Evolutionary conservation across 2,797 vertebrate genomes (phyloP).

Genomic region (Anomalospiza imberbis): DNA sequence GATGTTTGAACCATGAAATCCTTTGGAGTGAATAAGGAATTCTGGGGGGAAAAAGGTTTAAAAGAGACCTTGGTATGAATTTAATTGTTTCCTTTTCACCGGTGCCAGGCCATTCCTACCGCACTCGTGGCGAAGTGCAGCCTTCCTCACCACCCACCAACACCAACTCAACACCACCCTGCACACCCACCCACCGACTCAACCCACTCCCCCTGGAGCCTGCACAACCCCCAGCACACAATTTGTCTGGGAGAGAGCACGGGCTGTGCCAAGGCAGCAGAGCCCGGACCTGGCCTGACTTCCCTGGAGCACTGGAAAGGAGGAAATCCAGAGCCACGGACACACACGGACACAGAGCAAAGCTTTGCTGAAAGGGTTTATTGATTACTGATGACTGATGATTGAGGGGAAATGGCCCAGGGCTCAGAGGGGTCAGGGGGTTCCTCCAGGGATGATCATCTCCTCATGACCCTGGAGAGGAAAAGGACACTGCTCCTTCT

Average conservation of each 20-base stretch:
- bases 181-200: background rate
- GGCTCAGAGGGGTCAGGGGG: background rate
- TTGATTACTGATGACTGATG: background rate
- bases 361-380: background rate
- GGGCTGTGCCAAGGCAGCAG: background rate
- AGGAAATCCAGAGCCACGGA: background rate
- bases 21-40: no score
- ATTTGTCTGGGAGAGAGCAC: background rate
- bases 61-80: no score
- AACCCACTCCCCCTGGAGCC: background rate
- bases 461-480: no score
- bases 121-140: background rate
- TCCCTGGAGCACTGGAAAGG: background rate
- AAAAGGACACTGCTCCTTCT: no score
- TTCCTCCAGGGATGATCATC: background rate
- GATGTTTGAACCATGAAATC: no score
- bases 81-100: background rate
- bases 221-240: background rate
- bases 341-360: background rate
- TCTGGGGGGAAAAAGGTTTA: no score
- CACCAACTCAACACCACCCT: no score
- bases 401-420: background rate
- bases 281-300: background rate
- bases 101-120: background rate
- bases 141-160: no score